Base-by-base conservation (phyloP, 2,797 vertebrate genomes). In the Bovichtus variegatus region DNA sequence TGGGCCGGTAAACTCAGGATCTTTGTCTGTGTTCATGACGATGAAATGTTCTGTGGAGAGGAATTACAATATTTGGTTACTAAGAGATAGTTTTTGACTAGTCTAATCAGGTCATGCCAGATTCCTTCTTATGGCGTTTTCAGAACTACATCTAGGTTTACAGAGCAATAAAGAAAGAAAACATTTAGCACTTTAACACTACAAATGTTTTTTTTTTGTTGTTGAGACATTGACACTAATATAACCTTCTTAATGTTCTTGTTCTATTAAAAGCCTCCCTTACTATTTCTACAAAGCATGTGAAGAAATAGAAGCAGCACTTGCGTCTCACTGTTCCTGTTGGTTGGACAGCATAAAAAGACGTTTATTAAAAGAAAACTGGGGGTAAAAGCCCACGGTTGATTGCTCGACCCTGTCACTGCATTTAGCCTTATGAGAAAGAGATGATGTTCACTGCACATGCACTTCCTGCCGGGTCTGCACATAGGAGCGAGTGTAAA, bases 361-460 rank as follows among this genome's bases (percentile, higher is more conserved):
- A 65, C 76, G 75, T 72, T 54, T 43, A 50, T 63, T 44, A 55
- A 54, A 76, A 72, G 72, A 62, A 27, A 66, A 80, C 43, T 65
- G 63, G 40, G 66, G 66, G 71, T 79, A 74, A 82, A 80, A 85
- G 87, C 73, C 71, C 88, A 92, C 54, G 91, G 90, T 94, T 92
- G 91, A 88, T 76, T 74, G 91, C 92, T 93, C 92, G 89, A 92
- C 69, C 89, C 74, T 85, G 85, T 84, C 75, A 84, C 89, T 88
- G 72, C 84, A 89, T 91, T 91, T 87, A 91, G 90, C 89, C 80
- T 80, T 21, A 75, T 88, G 90, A 89, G 87, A 93, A 86, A 81
- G 76, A 89, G 72, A 73, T 81, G 76, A 87, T 87, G 77, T 82
- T 90, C 78, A 67, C 75, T 82, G 81, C 86, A 91, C 81, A 79